Evolutionary conservation across 2,113 vertebrate species (phyloP).

Genomic region (Hipposideros armiger): DNA sequence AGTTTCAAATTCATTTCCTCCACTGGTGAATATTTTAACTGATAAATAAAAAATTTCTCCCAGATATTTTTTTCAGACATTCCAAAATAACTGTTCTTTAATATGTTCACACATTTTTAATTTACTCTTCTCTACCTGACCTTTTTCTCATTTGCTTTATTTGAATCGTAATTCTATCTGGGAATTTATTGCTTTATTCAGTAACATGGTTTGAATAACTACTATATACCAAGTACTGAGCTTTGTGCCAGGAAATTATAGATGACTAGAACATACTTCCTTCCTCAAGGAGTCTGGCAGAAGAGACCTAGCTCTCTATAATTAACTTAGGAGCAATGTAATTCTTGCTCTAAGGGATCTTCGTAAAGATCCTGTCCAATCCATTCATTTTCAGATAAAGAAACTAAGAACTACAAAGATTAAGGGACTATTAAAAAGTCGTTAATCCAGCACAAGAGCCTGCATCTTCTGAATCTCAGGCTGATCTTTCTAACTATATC

Average conservation of each 20-base stretch:
- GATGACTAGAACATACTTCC: slow-evolving; percentile 67
- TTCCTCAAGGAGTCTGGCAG: slow-evolving; percentile 65
- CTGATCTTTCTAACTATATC: slow-evolving; percentile 57
- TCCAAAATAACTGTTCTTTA: slow-evolving; percentile 18
- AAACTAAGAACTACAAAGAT: slow-evolving; percentile 75
- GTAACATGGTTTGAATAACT: slow-evolving; percentile 60
- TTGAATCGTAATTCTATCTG: slow-evolving; percentile 20
- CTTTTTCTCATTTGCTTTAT: slow-evolving; percentile 53
- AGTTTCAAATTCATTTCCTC: slow-evolving; percentile 59
- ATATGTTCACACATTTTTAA: neutral
- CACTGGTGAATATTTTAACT: slow-evolving; percentile 46
- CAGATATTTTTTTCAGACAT: slow-evolving; percentile 45
- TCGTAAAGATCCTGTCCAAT: slow-evolving; percentile 66
- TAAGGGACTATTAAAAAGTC: slow-evolving; percentile 78
- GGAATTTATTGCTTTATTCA: slow-evolving; percentile 51
- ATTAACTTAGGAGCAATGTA: slow-evolving; percentile 74
- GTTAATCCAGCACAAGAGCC: slow-evolving; percentile 69
- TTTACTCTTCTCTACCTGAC: slow-evolving; percentile 10
- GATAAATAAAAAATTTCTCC: slow-evolving; percentile 39
- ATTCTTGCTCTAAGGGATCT: slow-evolving; percentile 78
- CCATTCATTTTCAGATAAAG: slow-evolving; percentile 68
- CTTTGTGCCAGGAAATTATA: slow-evolving; percentile 65
- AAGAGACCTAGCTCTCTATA: slow-evolving; percentile 71
- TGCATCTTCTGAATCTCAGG: slow-evolving; percentile 51
- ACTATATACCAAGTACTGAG: slow-evolving; percentile 44